Conservation (phyloP, 1,140 invertebrate genomes). For the Magallana angulata region DNA sequence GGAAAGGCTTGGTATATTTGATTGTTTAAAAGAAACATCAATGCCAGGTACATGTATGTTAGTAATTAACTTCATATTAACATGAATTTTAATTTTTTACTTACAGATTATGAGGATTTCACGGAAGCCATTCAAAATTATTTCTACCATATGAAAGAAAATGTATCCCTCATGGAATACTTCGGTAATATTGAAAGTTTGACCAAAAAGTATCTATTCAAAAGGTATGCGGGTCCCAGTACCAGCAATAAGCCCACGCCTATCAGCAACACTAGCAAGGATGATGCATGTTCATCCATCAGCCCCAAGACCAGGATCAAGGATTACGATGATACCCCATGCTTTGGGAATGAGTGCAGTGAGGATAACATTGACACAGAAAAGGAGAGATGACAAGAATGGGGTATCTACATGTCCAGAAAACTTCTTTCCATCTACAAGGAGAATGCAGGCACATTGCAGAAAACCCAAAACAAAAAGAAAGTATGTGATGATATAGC, state of each 20-base stretch:
- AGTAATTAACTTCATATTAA: too few relatives aligned
- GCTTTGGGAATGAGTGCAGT: too few relatives aligned
- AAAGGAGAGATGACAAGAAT: neutral
- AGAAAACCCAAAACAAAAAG: neutral
- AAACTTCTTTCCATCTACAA: neutral
- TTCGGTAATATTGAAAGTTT: neutral
- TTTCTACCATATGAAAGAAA: neutral
- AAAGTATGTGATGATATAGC: neutral
- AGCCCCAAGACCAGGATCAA: too few relatives aligned
- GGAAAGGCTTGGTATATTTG: too few relatives aligned
- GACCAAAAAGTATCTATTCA: neutral
- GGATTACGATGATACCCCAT: too few relatives aligned
- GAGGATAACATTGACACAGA: neutral
- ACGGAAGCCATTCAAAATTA: neutral
- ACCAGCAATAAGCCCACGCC: too few relatives aligned
- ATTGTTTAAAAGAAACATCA: too few relatives aligned
- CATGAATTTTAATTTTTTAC: neutral
- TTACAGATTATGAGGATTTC: constrained; percentile 16
- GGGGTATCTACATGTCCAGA: neutral
- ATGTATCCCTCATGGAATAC: neutral
- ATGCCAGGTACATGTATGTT: too few relatives aligned
- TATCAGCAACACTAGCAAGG: too few relatives aligned
- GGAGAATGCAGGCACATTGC: neutral
- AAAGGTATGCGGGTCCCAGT: neutral
- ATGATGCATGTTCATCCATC: too few relatives aligned